Evolutionary conservation across 1,140 invertebrate species (phyloP), one percentile per base, ranked within the genome.

Genomic region (Venturia canescens): DNA sequence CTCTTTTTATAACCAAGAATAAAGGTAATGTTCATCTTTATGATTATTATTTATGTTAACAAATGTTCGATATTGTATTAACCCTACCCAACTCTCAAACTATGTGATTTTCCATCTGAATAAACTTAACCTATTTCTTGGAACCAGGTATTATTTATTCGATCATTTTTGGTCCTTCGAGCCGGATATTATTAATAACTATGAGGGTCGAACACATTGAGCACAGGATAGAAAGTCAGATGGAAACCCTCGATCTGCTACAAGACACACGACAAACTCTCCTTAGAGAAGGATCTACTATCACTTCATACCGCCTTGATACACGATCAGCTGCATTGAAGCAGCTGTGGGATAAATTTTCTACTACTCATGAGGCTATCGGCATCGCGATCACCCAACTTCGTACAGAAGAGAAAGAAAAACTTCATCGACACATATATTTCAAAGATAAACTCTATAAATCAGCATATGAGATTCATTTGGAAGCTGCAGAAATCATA

Each of bases 141-240:
- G n/a, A n/a, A n/a, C n/a, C n/a, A n/a, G n/a, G n/a, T n/a, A n/a
- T n/a, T n/a, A n/a, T n/a, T n/a, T n/a, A n/a, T n/a, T n/a, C n/a
- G n/a, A n/a, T n/a, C n/a, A n/a, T n/a, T 34, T 67, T 78, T 78
- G 31, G 63, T 67, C 57, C 34, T 78, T 78, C 77, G 77, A 70
- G 77, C 77, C 77, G 77, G 63, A 78, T 78, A 4, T 38, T 57
- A 7, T 78, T 18, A 3, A 53, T 3, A 4, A 67, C 29, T 6
- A 80, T 50, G 66, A 72, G 78, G 27, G 23, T 70, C 5, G 3
- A 18, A 15, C 67, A 80, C 34, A 53, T 80, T 72, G 50, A 53
- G 15, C 50, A 53, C 11, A 3, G 50, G 3, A 3, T 53, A 3
- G 15, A 53, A 2, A 3, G 1, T 3, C 15, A 53, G 15, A 3